Evolutionary conservation across 1,140 invertebrate species (phyloP).

Genomic region (Capitella teleta): DNA sequence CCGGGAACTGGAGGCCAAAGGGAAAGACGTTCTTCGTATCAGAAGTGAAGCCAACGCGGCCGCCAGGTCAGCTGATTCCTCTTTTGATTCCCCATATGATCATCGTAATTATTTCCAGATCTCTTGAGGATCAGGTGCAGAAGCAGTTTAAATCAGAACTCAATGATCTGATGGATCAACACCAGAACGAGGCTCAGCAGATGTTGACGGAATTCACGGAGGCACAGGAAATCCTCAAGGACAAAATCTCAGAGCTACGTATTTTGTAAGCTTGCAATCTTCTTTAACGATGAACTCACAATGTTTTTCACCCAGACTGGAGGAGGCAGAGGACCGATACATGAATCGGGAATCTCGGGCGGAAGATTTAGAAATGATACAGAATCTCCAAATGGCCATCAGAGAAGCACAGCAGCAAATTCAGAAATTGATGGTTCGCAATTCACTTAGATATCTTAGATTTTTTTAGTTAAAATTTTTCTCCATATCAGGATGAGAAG

Average conservation of each 20-base stretch:
- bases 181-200: constrained; percentile 26
- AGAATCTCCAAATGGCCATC: constrained; percentile 26
- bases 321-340: constrained; percentile 37
- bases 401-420: constrained; percentile 29
- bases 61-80: constrained; percentile 19
- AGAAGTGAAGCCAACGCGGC: constrained; percentile 28
- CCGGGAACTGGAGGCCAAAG: constrained; percentile 28
- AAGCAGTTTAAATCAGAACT: constrained; percentile 8
- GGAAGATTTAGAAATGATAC: constrained; percentile 39
- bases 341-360: constrained; percentile 33
- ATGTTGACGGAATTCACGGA: constrained; percentile 34
- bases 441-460: background rate
- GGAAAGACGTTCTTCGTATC: constrained; percentile 27
- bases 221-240: constrained; percentile 38
- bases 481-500: constrained; percentile 36
- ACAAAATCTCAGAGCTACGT: constrained; percentile 37
- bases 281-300: background rate
- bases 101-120: background rate
- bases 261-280: constrained; percentile 24
- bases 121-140: background rate
- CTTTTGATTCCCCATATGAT: background rate
- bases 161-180: constrained; percentile 26
- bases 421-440: constrained; percentile 24
- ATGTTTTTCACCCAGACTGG: constrained; percentile 19
- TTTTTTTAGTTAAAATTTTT: too few relatives aligned